Evolutionary conservation across 1,140 invertebrate species (phyloP).

Genomic region (Drosophila neocordata): DNA sequence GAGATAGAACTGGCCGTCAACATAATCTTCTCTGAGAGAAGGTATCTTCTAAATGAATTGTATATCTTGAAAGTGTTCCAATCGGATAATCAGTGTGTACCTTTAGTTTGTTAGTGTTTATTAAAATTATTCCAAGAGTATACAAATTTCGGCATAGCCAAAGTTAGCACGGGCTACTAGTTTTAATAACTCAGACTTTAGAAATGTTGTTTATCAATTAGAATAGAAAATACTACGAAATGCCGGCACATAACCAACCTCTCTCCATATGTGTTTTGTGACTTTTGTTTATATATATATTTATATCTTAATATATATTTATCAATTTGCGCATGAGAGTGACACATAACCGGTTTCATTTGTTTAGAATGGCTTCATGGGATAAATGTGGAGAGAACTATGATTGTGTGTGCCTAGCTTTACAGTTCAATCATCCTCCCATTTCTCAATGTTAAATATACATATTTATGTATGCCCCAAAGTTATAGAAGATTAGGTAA

Average conservation of each 20-base stretch:
- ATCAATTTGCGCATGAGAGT: constrained; percentile 20
- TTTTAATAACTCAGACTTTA: not conserved
- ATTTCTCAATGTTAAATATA: not conserved
- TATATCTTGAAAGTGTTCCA: no score
- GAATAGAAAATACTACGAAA: constrained; percentile 34
- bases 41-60: no score
- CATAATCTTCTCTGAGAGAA: no score
- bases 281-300: not conserved
- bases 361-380: constrained; percentile 41
- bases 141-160: no score
- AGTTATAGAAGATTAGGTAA: not conserved
- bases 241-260: constrained; percentile 30
- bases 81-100: no score
- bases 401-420: constrained; percentile 1
- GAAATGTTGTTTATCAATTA: constrained; percentile 51
- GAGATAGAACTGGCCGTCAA: no score
- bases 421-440: constrained; percentile 2
- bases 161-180: no score
- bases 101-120: no score
- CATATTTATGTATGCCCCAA: not conserved
- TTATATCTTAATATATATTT: not conserved
- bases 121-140: no score
- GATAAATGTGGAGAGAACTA: not conserved
- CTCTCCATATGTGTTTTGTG: not conserved
- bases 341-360: constrained; percentile 45